A percentile compares a stretch with the other conserved stretches of the same genome.
Evolutionary conservation across 2,113 vertebrate genomes (phyloP).

Genomic region (Eptesicus fuscus): DNA sequence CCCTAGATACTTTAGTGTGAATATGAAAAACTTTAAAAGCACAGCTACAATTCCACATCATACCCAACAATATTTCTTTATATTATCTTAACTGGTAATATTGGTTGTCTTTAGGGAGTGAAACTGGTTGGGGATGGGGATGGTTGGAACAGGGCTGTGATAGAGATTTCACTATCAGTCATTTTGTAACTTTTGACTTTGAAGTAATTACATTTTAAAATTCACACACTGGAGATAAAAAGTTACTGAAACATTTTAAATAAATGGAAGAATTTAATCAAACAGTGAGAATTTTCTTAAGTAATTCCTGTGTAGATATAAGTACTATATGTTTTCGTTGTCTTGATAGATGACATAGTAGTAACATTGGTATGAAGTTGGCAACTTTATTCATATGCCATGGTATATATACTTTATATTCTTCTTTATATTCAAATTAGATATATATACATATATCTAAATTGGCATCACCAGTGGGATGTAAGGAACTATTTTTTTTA

Average conservation of each 20-base stretch:
- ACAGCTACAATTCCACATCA: too few relatives aligned
- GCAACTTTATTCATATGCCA: not conserved
- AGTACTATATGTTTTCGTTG: conserved; percentile 3
- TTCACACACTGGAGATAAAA: not conserved
- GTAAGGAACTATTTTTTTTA: not conserved
- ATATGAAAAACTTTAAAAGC: too few relatives aligned
- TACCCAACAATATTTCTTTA: too few relatives aligned
- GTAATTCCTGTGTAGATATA: not conserved
- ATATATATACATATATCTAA: too few relatives aligned
- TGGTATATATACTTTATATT: not conserved
- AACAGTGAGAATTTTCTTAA: not conserved
- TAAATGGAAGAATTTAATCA: conserved; percentile 7
- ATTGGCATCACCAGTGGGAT: not conserved
- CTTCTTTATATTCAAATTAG: too few relatives aligned
- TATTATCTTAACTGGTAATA: not conserved
- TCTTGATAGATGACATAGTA: not conserved
- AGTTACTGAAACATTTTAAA: conserved; percentile 36
- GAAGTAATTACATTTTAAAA: conserved; percentile 17
- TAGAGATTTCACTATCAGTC: not conserved
- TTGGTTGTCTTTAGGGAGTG: not conserved
- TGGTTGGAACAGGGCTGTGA: not conserved
- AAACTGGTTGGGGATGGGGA: not conserved
- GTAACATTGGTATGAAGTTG: not conserved
- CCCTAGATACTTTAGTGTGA: too few relatives aligned
- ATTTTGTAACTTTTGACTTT: conserved; percentile 9